Evolutionary conservation across 1,140 invertebrate species (phyloP).

Genomic region (Trissolcus basalis): DNA sequence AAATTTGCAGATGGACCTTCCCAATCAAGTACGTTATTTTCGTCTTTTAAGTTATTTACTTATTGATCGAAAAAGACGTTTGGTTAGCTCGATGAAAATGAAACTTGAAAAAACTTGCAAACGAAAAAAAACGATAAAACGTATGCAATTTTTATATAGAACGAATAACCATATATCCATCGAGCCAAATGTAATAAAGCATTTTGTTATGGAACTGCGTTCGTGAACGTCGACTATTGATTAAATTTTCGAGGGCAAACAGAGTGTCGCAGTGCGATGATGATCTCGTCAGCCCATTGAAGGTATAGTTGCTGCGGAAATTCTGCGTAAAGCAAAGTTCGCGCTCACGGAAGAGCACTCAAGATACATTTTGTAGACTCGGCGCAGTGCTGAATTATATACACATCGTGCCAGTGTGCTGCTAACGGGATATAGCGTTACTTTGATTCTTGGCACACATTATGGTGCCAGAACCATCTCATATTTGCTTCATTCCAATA

Average conservation of each 20-base stretch:
- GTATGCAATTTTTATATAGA: too few species aligned
- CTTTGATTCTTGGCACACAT: slow-evolving; percentile 13
- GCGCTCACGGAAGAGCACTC: slow-evolving; percentile 4
- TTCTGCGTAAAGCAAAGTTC: slow-evolving; percentile 23
- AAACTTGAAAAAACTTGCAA: too few species aligned
- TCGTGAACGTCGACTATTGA: slow-evolving; percentile 25
- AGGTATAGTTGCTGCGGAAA: slow-evolving; percentile 29
- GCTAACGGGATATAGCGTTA: slow-evolving; percentile 21
- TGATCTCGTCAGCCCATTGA: slow-evolving; percentile 21
- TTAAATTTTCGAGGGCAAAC: slow-evolving; percentile 28
- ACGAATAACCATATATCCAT: too few species aligned
- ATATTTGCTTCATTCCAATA: too few species aligned
- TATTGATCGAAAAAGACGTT: too few species aligned
- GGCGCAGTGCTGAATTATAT: too few species aligned
- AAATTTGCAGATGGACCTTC: too few species aligned
- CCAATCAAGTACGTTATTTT: too few species aligned
- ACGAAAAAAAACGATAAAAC: too few species aligned
- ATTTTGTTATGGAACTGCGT: slow-evolving; percentile 1
- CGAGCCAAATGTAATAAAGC: background rate
- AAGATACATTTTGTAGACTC: slow-evolving; percentile 12
- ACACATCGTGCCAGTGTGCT: slow-evolving; percentile 4
- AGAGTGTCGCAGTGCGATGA: slow-evolving; percentile 24
- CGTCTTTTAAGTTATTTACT: too few species aligned
- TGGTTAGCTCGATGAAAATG: too few species aligned
- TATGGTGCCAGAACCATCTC: slow-evolving; percentile 21